Evolutionary conservation across 2,113 vertebrate genomes (phyloP), one percentile per base, ranked within the genome.

Genomic region (Ptilorrhoa leucosticta): DNA sequence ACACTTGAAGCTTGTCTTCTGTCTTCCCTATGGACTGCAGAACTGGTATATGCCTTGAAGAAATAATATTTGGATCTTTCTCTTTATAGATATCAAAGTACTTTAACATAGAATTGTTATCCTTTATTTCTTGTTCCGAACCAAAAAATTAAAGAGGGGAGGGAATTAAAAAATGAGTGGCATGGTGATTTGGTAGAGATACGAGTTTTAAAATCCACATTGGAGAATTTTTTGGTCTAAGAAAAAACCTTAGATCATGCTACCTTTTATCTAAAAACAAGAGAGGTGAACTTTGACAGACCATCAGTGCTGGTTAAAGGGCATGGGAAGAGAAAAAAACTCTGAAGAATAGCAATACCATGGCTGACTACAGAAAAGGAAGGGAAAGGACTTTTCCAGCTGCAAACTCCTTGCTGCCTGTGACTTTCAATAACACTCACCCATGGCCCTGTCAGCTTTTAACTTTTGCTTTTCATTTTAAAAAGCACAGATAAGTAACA

Each of bases 391-490:
- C 6, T 71, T 91, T 93, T 80, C 56, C 56, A 90, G 39, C 72
- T 76, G 50, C 44, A 72, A 93, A 42, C 50, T 87, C 31, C 48
- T 81, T 86, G 39, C 50, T 40, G 33, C 22, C 30, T 86, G 70
- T 77, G 78, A 70, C 21, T 84, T 50, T 94, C 68, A 76, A 40
- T 89, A 87, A 58, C 45, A 70, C 65, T 87, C 90, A 82, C 39
- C 39, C 30, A 6, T 83, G 66, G 93, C 66, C 54, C 58, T 54
- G 15, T 35, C 28, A 79, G 68, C 70, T 54, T 96, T 96, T 75
- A 82, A 51, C 37, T 95, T 84, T 94, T 64, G 33, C 63, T 27
- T 96, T 97, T 91, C 63, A 65, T 82, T 97, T 90, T 68, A 48
- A 93, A 88, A 95, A 87, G 42, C 84, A 57, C 51, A 93, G 48